Evolutionary conservation across 2,113 vertebrate species (phyloP).

Genomic region (Murina feae): DNA sequence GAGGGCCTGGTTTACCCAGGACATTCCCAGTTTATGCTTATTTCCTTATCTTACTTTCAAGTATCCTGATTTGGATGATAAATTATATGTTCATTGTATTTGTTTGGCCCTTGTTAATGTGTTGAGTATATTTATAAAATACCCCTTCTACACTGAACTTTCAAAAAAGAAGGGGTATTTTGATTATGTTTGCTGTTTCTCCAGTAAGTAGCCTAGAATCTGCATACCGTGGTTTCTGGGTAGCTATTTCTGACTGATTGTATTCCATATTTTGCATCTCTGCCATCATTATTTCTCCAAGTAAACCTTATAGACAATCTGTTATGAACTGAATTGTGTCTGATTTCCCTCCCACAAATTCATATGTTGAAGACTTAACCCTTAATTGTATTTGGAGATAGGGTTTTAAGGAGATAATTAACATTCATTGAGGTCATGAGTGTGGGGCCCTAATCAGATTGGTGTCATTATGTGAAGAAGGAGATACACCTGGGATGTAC

Average conservation of each 20-base stretch:
- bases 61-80: background rate
- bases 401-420: background rate
- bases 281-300: slow-evolving; percentile 7
- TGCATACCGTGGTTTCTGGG: background rate
- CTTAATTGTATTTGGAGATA: background rate
- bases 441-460: background rate
- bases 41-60: background rate
- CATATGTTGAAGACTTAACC: background rate
- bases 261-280: slow-evolving; percentile 1
- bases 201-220: background rate
- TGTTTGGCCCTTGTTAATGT: background rate
- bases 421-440: slow-evolving; percentile 3
- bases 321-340: background rate
- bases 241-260: background rate
- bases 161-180: background rate
- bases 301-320: background rate
- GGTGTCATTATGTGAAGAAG: background rate
- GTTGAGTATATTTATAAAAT: slow-evolving; percentile 17
- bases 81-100: background rate
- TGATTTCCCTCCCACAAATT: background rate
- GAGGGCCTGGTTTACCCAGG: background rate
- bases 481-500: background rate
- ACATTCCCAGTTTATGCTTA: background rate
- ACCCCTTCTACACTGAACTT: background rate
- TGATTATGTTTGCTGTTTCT: slow-evolving; percentile 13